Evolutionary conservation across 2,888 invertebrate genomes (phyloP).

Genomic region (Idaea aversata): DNA sequence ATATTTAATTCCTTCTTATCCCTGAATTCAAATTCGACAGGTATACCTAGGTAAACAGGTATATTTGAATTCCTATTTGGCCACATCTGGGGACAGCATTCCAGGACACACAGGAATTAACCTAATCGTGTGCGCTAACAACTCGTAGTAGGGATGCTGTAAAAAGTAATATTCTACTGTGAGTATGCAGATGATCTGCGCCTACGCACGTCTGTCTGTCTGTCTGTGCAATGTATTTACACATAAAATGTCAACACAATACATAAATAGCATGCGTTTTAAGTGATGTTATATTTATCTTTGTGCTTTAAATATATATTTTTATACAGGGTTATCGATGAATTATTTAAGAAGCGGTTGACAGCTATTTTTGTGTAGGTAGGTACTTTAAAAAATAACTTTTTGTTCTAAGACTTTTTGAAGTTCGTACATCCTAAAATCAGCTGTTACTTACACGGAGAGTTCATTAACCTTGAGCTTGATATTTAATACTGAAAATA

Average conservation of each 20-base stretch:
- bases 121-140: too few species aligned
- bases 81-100: too few species aligned
- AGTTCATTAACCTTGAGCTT: not conserved
- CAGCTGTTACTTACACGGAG: not conserved
- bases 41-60: too few species aligned
- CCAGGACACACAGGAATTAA: too few species aligned
- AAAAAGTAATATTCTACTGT: not conserved
- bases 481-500: too few species aligned
- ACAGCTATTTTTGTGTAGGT: too few species aligned
- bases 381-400: too few species aligned
- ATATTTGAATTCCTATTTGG: too few species aligned
- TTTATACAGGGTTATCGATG: slow-evolving; percentile 6
- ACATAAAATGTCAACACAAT: slow-evolving; percentile 14
- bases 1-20: too few species aligned
- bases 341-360: slow-evolving; percentile 3
- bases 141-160: not conserved
- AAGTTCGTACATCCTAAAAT: not conserved
- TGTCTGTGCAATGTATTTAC: slow-evolving; percentile 21
- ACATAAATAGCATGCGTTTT: slow-evolving; percentile 12
- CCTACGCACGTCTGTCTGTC: slow-evolving; percentile 28
- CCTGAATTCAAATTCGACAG: too few species aligned
- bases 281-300: slow-evolving; percentile 19
- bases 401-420: not conserved
- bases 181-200: slow-evolving; percentile 21
- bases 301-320: slow-evolving; percentile 11